phyloP scores from a whole-genome alignment of 2,113 vertebrate species.

The Microcebus griseorufus region DNA sequence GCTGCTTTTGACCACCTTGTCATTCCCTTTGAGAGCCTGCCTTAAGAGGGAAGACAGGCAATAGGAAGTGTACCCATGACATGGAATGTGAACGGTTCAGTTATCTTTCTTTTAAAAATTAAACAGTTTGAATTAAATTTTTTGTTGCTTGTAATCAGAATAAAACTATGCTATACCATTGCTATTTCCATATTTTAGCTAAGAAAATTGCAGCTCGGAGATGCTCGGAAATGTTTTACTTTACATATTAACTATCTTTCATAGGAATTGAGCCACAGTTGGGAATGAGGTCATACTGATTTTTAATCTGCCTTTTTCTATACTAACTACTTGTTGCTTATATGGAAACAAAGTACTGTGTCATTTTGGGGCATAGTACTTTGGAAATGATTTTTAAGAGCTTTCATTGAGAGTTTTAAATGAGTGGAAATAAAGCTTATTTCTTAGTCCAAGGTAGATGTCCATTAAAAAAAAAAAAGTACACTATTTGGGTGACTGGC shows the following conservation, averaged over 20 bases:
- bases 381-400: not conserved
- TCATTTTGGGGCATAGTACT: not conserved
- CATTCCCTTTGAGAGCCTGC: not conserved
- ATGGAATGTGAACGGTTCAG: not conserved
- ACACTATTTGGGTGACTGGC: too few species aligned
- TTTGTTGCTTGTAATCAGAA: not conserved
- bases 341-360: too few species aligned
- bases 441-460: not conserved
- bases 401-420: not conserved
- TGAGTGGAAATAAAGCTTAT: not conserved
- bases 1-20: not conserved
- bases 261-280: not conserved
- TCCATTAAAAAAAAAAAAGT: not conserved
- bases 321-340: not conserved
- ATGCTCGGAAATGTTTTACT: not conserved
- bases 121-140: not conserved
- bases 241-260: not conserved
- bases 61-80: not conserved
- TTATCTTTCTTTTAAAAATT: not conserved
- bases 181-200: not conserved
- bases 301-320: not conserved
- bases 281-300: not conserved
- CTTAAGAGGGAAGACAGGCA: not conserved
- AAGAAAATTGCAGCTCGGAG: not conserved
- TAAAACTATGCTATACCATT: not conserved